Evolutionary conservation across 2,888 invertebrate species (phyloP).

Genomic region (Limnephilus marmoratus): DNA sequence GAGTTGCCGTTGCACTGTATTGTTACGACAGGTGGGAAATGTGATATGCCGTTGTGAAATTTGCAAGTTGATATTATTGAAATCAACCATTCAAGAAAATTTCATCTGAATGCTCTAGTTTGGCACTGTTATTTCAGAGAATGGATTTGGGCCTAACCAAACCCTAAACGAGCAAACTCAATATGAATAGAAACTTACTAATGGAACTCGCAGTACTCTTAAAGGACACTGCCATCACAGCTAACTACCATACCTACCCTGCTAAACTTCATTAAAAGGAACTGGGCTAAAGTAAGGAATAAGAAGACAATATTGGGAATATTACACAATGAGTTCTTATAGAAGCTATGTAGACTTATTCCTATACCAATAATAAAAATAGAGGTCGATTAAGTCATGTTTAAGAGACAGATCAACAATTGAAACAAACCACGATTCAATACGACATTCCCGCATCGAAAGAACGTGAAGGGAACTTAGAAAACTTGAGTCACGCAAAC

Average conservation of each 20-base stretch:
- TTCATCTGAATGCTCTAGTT: neutral
- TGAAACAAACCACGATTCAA: neutral
- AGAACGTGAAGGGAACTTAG: neutral
- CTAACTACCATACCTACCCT: neutral
- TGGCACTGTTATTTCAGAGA: neutral
- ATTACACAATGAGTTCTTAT: neutral
- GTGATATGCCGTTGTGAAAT: neutral
- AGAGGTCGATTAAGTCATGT: neutral
- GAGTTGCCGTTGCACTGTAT: neutral
- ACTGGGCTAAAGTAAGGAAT: neutral
- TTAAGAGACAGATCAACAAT: neutral
- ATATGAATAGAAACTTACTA: neutral
- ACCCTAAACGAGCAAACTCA: neutral
- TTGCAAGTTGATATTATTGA: neutral
- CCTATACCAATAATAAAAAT: neutral
- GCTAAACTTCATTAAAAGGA: neutral
- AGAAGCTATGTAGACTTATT: neutral
- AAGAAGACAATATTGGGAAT: neutral
- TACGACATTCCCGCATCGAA: neutral
- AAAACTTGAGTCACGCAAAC: neutral
- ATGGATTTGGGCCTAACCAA: neutral
- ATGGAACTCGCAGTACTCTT: neutral
- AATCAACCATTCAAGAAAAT: neutral
- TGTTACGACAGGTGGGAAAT: neutral
- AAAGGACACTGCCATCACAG: neutral